Conservation (phyloP, 2,113 vertebrate genomes). For the Rynchops niger region DNA sequence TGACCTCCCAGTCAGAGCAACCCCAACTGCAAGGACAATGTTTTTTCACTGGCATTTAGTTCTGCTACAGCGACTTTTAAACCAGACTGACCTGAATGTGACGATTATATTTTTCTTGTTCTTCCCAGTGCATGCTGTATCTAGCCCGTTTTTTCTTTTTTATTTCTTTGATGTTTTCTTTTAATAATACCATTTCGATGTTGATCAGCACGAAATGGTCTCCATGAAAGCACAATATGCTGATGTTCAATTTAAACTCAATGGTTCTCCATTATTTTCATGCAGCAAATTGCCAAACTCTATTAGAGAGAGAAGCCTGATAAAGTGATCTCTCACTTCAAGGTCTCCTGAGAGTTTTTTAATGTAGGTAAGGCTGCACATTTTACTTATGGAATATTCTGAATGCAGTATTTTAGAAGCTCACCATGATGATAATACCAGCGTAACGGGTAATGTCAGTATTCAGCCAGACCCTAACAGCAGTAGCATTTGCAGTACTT, state of each 20-base stretch:
- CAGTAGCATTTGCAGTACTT: neutral
- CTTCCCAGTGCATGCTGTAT: neutral
- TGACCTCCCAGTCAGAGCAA: neutral
- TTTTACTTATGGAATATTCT: slow-evolving; percentile 22
- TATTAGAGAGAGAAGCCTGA: slow-evolving; percentile 21
- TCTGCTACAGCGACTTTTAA: neutral
- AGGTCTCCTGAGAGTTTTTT: slow-evolving; percentile 34
- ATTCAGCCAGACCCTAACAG: neutral
- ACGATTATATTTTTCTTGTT: neutral
- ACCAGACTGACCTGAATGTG: slow-evolving; percentile 18
- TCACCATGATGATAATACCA: neutral
- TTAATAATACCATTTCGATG: slow-evolving; percentile 33
- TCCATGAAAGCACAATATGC: slow-evolving; percentile 39
- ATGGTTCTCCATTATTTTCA: slow-evolving; percentile 50
- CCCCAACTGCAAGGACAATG: neutral
- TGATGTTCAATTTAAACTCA: slow-evolving; percentile 53
- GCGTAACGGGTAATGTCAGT: neutral
- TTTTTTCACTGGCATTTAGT: neutral
- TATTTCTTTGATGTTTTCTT: slow-evolving; percentile 35
- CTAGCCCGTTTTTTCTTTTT: neutral
- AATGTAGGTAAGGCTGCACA: slow-evolving; percentile 27
- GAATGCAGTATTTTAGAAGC: neutral
- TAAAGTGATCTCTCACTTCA: slow-evolving; percentile 49
- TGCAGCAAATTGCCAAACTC: slow-evolving; percentile 47
- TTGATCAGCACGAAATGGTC: slow-evolving; percentile 29